Conservation (phyloP, 2,797 vertebrate species). For the Fundulus diaphanus region DNA sequence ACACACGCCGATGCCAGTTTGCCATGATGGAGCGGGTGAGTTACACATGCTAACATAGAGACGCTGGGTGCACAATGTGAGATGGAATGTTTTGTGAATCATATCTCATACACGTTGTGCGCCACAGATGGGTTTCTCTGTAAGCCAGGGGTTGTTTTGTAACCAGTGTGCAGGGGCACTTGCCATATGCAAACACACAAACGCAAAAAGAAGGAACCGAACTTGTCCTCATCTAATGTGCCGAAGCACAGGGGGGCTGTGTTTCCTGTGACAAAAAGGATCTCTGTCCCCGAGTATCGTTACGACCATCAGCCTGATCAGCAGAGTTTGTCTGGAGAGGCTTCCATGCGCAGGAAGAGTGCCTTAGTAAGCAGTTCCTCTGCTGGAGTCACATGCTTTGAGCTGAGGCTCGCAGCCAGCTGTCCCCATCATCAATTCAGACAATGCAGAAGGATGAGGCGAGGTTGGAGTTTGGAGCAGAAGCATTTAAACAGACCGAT, state of each 20-base stretch:
- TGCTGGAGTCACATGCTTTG: conserved; percentile 65
- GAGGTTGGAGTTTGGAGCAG: conserved; percentile 47
- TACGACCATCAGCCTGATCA: conserved; percentile 59
- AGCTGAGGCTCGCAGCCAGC: conserved; percentile 60
- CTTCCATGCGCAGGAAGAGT: conserved; percentile 62
- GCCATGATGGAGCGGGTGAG: conserved; percentile 62
- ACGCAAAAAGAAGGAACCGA: not conserved
- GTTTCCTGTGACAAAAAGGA: conserved; percentile 31
- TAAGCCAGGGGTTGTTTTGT: conserved; percentile 55
- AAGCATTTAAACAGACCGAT: conserved; percentile 21
- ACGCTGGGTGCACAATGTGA: conserved; percentile 65
- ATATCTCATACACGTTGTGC: conserved; percentile 63
- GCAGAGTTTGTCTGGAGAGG: conserved; percentile 59
- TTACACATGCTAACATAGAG: conserved; percentile 65
- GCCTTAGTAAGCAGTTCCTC: conserved; percentile 71
- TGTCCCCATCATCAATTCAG: conserved; percentile 68
- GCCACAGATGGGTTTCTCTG: conserved; percentile 70
- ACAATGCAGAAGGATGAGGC: conserved; percentile 47
- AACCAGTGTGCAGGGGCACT: conserved; percentile 46
- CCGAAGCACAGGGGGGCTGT: conserved; percentile 5
- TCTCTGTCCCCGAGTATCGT: conserved; percentile 50
- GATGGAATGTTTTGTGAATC: conserved; percentile 70
- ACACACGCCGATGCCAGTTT: conserved; percentile 73
- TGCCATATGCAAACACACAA: not conserved
- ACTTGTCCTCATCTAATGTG: conserved; percentile 10